Conservation (phyloP, 1,140 invertebrate genomes). For the Phthorimaea operculella region DNA sequence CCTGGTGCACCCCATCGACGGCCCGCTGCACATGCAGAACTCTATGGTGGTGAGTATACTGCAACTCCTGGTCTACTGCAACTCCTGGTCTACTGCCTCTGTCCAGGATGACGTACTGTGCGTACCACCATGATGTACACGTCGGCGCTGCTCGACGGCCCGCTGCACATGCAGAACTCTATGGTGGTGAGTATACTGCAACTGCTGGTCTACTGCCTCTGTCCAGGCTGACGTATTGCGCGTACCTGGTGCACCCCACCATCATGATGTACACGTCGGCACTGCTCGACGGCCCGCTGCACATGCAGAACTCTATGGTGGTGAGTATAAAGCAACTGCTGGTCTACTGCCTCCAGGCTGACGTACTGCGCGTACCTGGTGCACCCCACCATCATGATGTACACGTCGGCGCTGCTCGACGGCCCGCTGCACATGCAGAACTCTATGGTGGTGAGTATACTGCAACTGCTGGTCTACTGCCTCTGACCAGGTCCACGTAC, state of each 20-base stretch:
- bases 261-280: constrained; percentile 83
- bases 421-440: constrained; percentile 81
- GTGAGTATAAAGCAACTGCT: too few species aligned
- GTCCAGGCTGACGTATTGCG: constrained; percentile 85
- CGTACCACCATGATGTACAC: constrained; percentile 88
- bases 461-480: constrained; percentile 80
- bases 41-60: constrained; percentile 71
- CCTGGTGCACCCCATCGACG: constrained; percentile 88
- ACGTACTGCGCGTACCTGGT: constrained; percentile 93
- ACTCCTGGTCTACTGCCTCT: constrained; percentile 84
- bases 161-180: constrained; percentile 78
- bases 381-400: constrained; percentile 86
- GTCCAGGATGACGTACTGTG: constrained; percentile 90
- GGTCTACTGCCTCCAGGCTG: too few species aligned
- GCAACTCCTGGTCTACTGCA: constrained; percentile 72
- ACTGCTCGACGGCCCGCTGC: constrained; percentile 80
- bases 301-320: constrained; percentile 77
- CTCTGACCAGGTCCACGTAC: constrained; percentile 87
- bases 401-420: constrained; percentile 80
- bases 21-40: constrained; percentile 80
- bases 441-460: constrained; percentile 72
- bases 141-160: constrained; percentile 80
- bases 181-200: constrained; percentile 70
- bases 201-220: constrained; percentile 74
- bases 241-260: constrained; percentile 90